Conservation (phyloP, 2,113 vertebrate genomes). For the Nesogale talazaci region DNA sequence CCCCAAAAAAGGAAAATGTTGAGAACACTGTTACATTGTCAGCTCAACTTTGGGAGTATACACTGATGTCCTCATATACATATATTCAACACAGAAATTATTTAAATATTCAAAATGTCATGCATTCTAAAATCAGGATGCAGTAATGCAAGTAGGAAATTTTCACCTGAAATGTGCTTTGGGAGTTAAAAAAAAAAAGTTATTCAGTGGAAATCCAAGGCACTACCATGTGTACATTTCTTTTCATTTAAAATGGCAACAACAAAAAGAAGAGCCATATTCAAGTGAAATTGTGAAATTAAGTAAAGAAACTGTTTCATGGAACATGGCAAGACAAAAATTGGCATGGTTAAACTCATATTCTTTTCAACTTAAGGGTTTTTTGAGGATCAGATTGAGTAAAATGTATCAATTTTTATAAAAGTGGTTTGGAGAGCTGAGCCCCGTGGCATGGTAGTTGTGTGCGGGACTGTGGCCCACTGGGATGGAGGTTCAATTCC, state of each 20-base stretch:
- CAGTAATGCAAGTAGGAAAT: not conserved
- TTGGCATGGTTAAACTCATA: not conserved
- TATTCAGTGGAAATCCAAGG: no score
- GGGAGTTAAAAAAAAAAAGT: not conserved
- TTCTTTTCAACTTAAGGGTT: not conserved
- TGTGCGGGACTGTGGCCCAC: no score
- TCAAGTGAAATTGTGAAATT: not conserved
- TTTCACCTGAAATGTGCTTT: slow-evolving; percentile 48
- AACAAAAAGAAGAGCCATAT: not conserved
- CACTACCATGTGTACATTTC: no score
- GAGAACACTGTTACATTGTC: slow-evolving; percentile 14
- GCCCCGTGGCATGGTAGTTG: no score
- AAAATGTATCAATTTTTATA: slow-evolving; percentile 23
- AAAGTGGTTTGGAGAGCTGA: no score
- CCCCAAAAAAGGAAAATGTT: slow-evolving; percentile 2
- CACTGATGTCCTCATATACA: not conserved
- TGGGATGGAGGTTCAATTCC: no score
- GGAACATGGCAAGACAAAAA: not conserved
- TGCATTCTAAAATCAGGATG: not conserved
- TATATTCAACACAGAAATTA: not conserved
- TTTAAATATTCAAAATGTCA: slow-evolving; percentile 21
- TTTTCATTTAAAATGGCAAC: no score
- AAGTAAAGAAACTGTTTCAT: not conserved
- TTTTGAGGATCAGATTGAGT: not conserved
- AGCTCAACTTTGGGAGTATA: not conserved